Conservation (phyloP, 2,888 invertebrate genomes). For the Caradrina kadenii region DNA sequence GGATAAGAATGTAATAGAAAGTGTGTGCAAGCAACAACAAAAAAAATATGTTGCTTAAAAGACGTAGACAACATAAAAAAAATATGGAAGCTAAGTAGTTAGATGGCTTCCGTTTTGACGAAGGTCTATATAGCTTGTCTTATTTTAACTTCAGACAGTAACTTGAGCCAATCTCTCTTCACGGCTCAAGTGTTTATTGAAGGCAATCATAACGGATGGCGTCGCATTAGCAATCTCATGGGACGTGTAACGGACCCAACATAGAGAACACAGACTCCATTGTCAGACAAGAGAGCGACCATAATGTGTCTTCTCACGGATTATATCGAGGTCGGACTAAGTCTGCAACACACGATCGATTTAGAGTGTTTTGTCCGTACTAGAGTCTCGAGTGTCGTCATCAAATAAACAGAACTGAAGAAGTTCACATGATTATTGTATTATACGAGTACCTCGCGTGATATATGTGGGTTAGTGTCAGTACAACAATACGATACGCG, state of each 20-base stretch:
- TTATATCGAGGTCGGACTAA: constrained; percentile 77
- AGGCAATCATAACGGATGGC: constrained; percentile 65
- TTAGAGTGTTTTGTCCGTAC: constrained; percentile 34
- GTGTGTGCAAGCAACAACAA: not conserved
- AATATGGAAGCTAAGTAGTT: not conserved
- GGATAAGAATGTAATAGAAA: not conserved
- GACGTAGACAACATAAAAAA: not conserved
- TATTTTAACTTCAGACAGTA: constrained; percentile 32
- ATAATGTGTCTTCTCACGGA: constrained; percentile 80
- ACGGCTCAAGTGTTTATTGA: constrained; percentile 53
- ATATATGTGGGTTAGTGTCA: constrained; percentile 37
- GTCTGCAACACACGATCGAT: constrained; percentile 61
- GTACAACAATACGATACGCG: constrained; percentile 27
- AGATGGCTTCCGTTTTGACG: constrained; percentile 26
- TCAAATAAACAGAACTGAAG: constrained; percentile 26
- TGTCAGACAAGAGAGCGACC: constrained; percentile 68
- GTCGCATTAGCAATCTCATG: constrained; percentile 65
- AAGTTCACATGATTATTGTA: constrained; percentile 37
- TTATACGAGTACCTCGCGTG: not conserved
- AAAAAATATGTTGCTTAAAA: not conserved
- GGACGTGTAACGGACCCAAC: constrained; percentile 60
- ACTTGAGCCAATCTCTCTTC: constrained; percentile 38
- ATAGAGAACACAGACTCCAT: constrained; percentile 61
- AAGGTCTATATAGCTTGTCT: constrained; percentile 22
- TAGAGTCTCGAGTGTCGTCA: constrained; percentile 26